phyloP scores from a whole-genome alignment of 2,797 vertebrate genomes.

The Coreius guichenoti region DNA sequence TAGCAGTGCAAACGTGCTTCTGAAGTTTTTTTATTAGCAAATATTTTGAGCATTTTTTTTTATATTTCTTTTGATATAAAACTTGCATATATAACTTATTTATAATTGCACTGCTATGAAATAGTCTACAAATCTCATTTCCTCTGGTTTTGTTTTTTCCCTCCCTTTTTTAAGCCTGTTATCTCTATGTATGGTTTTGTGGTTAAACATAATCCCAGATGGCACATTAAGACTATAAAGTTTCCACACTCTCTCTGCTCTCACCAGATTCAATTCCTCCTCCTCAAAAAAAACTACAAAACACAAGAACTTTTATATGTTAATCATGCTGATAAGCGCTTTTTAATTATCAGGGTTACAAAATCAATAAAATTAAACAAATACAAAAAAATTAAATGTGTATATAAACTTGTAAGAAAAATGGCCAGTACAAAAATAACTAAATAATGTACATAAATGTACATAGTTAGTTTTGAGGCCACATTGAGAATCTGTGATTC shows the following conservation, averaged over 20 bases:
- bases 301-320: not conserved
- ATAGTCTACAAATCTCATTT: slow-evolving; percentile 43
- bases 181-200: slow-evolving; percentile 28
- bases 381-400: not conserved
- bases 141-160: slow-evolving; percentile 24
- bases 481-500: not conserved
- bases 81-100: slow-evolving; percentile 10
- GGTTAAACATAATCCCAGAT: slow-evolving; percentile 30
- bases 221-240: slow-evolving; percentile 10
- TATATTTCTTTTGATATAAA: slow-evolving; percentile 12
- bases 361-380: not conserved
- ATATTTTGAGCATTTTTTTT: not conserved
- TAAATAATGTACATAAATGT: not conserved
- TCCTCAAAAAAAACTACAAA: not conserved
- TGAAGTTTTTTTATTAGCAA: not conserved
- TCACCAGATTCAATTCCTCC: slow-evolving; percentile 15
- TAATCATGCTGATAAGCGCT: not conserved
- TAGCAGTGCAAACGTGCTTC: slow-evolving; percentile 18
- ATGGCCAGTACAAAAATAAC: not conserved
- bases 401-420: not conserved
- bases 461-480: not conserved
- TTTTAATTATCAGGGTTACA: not conserved
- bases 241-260: not conserved
- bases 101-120: slow-evolving; percentile 40
- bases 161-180: slow-evolving; percentile 25